Evolutionary conservation across 2,797 vertebrate species (phyloP).

Genomic region (Rallus crepitans): DNA sequence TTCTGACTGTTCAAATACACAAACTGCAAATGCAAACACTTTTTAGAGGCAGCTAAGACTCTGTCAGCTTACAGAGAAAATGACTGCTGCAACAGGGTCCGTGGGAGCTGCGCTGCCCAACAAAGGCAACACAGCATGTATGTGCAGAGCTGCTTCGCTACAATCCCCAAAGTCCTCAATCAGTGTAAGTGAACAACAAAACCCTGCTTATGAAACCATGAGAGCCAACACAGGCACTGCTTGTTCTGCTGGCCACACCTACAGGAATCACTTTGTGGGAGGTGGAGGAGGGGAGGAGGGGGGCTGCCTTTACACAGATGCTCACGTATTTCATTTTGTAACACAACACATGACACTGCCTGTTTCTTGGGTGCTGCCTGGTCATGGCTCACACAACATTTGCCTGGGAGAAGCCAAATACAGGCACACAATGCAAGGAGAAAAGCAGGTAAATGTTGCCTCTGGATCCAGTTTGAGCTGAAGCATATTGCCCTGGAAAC

Average conservation of each 20-base stretch:
- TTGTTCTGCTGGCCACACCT: slow-evolving; percentile 63
- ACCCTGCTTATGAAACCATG: slow-evolving; percentile 77
- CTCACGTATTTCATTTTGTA: not conserved
- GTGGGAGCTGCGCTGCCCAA: slow-evolving; percentile 65
- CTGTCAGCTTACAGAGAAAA: slow-evolving; percentile 52
- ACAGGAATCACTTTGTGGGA: slow-evolving; percentile 27
- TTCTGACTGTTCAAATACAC: not conserved
- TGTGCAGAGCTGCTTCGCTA: slow-evolving; percentile 74
- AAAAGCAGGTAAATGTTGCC: not conserved
- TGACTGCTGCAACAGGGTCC: slow-evolving; percentile 43
- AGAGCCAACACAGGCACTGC: slow-evolving; percentile 60
- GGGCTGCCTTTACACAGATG: not conserved
- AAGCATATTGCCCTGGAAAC: slow-evolving; percentile 17
- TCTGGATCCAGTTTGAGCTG: not conserved
- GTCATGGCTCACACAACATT: not conserved
- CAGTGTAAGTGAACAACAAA: slow-evolving; percentile 77
- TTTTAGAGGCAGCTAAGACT: slow-evolving; percentile 55
- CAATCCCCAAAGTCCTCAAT: slow-evolving; percentile 67
- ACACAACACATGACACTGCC: not conserved
- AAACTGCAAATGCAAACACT: slow-evolving; percentile 39
- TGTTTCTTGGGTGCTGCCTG: not conserved
- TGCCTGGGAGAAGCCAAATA: not conserved
- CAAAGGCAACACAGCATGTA: slow-evolving; percentile 76
- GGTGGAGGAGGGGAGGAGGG: not conserved
- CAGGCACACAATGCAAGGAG: not conserved